phyloP scores from a whole-genome alignment of 2,113 vertebrate genomes.

The Melanerpes formicivorus region DNA sequence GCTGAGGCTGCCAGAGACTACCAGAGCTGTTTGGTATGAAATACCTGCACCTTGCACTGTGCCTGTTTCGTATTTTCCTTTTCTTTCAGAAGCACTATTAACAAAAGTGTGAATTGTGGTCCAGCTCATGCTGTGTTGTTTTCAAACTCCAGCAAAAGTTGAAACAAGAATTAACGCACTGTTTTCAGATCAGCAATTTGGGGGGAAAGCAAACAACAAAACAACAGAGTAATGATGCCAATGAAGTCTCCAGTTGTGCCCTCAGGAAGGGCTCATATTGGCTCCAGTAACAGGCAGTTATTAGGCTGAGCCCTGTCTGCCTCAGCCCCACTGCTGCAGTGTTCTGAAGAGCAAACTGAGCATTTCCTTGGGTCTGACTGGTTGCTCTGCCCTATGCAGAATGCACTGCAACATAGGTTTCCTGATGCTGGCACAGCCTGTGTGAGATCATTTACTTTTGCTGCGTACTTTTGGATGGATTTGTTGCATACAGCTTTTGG shows the following conservation, averaged over 20 bases:
- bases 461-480: not conserved
- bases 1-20: not conserved
- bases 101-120: not conserved
- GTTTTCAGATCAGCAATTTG: not conserved
- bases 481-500: not conserved
- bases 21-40: not conserved
- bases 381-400: not conserved
- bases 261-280: not conserved
- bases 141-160: not conserved
- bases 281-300: not conserved
- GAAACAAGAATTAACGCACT: not conserved
- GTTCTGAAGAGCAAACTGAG: not conserved
- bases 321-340: not conserved
- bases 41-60: not conserved
- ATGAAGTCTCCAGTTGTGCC: not conserved
- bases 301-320: not conserved
- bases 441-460: not conserved
- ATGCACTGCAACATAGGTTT: not conserved
- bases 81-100: not conserved
- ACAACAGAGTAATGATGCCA: not conserved
- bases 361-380: not conserved
- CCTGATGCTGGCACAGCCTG: not conserved
- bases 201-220: not conserved
- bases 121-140: not conserved
- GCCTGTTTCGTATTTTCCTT: not conserved